Base-by-base conservation (phyloP, 2,797 vertebrate genomes). In the Chelmon rostratus region DNA sequence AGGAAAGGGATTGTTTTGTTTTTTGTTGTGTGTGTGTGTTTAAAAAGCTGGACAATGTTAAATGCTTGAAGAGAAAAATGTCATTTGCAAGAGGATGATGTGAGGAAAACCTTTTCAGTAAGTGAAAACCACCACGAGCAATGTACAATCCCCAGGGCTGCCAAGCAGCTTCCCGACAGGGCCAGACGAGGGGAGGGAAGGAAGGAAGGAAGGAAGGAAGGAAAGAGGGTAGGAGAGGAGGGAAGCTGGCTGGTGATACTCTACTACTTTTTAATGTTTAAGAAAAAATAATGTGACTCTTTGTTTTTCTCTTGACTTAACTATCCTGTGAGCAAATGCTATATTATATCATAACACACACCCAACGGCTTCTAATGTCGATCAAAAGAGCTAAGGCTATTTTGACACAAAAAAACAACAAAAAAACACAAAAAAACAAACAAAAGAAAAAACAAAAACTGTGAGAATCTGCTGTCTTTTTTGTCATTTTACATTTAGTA, bases 61-160 rank as follows among this genome's bases (percentile, higher is more conserved):
- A 93, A 93, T 90, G 92, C 92, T 94, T 93, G 92, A 93, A 94
- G 85, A 81, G 73, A 88, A 57, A 86, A 85, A 79, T 72, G 79
- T 87, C 28, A 84, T 87, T 92, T 87, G 87, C 89, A 85, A 92
- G 93, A 89, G 82, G 87, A 92, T 90, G 90, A 90, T 72, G 90
- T 85, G 85, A 88, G 88, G 89, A 93, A 91, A 91, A 79, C 6
- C 52, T 77, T 88, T 86, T 89, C 64, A 85, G 82, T 80, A 66
- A 85, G 68, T 76, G 69, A 91, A 83, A 91, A 92, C 89, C 91
- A 91, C 92, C 91, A 93, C 21, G 90, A 95, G 94, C 95, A 95
- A 93, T 90, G 95, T 95, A 95, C 94, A 96, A 96, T 95, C 95
- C 94, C 93, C 94, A 83, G 71, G 68, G 91, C 93, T 94, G 94